phyloP scores from a whole-genome alignment of 2,797 vertebrate species.

The Ispidina picta region DNA sequence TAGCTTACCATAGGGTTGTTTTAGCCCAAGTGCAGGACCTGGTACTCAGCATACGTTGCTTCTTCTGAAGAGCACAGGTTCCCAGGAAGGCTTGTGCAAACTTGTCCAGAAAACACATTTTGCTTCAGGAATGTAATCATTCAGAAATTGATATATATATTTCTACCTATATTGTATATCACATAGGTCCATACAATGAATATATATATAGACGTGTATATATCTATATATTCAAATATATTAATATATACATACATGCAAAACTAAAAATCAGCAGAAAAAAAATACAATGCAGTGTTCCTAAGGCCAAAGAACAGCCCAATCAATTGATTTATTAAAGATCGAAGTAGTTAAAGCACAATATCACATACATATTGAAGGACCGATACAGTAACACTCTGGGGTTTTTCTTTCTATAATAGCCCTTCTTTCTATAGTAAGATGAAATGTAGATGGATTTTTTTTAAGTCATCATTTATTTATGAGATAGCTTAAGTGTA shows the following conservation, averaged over 20 bases:
- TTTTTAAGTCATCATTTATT: conserved; percentile 62
- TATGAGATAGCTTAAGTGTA: conserved; percentile 61
- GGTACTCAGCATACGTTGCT: not conserved
- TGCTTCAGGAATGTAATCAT: not conserved
- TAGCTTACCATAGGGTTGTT: too few species aligned
- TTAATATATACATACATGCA: not conserved
- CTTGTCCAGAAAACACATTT: not conserved
- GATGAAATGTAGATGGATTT: conserved; percentile 47
- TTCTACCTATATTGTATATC: not conserved
- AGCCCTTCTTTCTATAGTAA: conserved; percentile 37
- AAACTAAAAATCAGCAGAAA: not conserved
- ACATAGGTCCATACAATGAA: not conserved
- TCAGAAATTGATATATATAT: not conserved
- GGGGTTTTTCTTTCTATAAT: conserved; percentile 35
- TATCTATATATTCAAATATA: not conserved
- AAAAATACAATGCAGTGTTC: not conserved
- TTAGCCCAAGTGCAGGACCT: too few species aligned
- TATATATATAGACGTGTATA: not conserved
- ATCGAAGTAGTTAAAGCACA: not conserved
- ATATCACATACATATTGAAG: conserved; percentile 21
- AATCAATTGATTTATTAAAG: conserved; percentile 10
- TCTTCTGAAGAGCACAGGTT: not conserved
- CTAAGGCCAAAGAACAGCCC: not conserved
- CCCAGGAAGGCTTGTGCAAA: not conserved
- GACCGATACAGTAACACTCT: not conserved